phyloP scores from a whole-genome alignment of 2,113 vertebrate species.

The Elaphurus davidianus region DNA sequence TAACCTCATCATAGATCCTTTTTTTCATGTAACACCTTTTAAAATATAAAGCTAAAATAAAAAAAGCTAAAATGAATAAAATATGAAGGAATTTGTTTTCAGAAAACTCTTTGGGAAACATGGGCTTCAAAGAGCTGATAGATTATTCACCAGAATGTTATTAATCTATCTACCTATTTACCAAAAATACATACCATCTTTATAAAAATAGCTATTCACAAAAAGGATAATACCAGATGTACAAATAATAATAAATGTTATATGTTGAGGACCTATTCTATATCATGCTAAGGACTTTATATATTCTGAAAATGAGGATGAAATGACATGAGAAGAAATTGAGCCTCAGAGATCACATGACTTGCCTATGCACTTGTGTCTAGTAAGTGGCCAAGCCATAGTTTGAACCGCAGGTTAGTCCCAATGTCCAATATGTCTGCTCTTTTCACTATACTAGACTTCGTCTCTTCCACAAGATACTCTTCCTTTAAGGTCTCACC shows the following conservation, averaged over 20 bases:
- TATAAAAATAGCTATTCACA: neutral
- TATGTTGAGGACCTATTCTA: neutral
- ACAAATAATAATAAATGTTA: neutral
- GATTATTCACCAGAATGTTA: neutral
- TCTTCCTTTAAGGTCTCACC: neutral
- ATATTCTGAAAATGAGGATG: neutral
- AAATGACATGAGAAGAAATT: neutral
- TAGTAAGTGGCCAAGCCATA: neutral
- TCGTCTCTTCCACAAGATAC: neutral
- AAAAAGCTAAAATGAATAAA: conserved; percentile 8
- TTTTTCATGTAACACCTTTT: neutral
- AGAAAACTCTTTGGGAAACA: neutral
- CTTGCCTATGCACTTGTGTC: neutral
- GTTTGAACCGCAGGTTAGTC: neutral
- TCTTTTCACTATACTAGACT: neutral
- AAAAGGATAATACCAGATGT: neutral
- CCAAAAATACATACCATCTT: neutral
- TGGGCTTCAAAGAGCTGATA: neutral
- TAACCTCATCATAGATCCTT: neutral
- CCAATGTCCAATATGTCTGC: neutral
- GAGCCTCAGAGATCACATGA: neutral
- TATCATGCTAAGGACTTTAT: neutral
- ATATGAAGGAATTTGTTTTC: neutral
- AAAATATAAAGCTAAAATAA: neutral
- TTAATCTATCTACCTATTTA: neutral